A percentile compares a stretch with the other conserved stretches of the same genome.
phyloP scores from a whole-genome alignment of 2,113 vertebrate species.

The Nymphicus hollandicus region DNA sequence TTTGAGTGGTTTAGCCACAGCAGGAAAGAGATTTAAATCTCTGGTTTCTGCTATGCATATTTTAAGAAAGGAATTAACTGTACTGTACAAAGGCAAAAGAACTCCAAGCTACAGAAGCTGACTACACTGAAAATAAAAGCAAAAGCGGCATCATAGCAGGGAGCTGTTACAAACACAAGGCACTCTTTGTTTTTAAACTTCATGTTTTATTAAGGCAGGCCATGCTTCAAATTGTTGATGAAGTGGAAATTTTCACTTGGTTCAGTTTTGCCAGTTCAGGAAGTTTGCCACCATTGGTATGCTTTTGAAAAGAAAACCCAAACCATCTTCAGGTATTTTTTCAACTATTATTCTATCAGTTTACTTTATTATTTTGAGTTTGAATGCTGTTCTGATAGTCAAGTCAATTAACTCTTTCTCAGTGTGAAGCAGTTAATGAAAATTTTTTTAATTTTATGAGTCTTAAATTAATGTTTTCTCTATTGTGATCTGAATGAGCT shows the following conservation, averaged over 20 bases:
- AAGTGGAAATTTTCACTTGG: constrained; percentile 12
- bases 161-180: background rate
- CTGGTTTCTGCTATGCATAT: background rate
- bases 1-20: constrained; percentile 8
- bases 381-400: background rate
- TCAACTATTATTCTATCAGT: background rate
- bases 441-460: background rate
- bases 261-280: constrained; percentile 8
- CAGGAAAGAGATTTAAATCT: constrained; percentile 34
- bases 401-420: background rate
- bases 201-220: background rate
- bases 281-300: background rate
- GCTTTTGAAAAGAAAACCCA: background rate
- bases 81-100: background rate
- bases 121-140: background rate
- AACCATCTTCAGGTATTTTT: background rate
- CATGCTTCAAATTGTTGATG: background rate
- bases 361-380: background rate
- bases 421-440: background rate
- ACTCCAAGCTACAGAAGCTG: background rate
- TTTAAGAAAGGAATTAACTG: constrained; percentile 23
- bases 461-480: background rate
- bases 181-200: constrained; percentile 31
- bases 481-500: background rate
- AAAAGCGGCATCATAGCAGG: background rate